phyloP scores from a whole-genome alignment of 2,113 vertebrate genomes.

The Myotis davidii region DNA sequence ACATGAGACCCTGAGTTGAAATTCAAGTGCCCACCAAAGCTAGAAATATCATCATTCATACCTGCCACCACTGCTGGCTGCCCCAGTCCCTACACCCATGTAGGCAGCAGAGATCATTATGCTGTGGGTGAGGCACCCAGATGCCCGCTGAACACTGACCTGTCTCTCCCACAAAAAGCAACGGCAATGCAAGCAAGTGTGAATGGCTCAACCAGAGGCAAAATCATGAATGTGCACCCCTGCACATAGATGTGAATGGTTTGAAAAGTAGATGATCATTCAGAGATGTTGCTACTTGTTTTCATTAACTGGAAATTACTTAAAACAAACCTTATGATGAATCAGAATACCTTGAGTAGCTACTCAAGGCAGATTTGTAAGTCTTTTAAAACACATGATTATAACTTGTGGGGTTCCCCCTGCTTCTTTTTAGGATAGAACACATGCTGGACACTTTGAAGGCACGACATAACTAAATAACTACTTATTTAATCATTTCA shows the following conservation, averaged over 20 bases:
- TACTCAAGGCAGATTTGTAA: not conserved
- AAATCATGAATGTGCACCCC: not conserved
- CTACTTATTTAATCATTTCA: not conserved
- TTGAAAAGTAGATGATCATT: not conserved
- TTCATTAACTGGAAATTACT: slow-evolving; percentile 24
- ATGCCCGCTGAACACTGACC: not conserved
- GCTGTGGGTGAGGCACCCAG: not conserved
- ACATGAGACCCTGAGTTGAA: not conserved
- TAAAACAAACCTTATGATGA: not conserved
- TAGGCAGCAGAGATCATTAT: not conserved
- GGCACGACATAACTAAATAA: not conserved
- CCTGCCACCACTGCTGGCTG: not conserved
- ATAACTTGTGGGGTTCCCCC: not conserved
- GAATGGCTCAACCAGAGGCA: rapidly evolving
- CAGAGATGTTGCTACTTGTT: not conserved
- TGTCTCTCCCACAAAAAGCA: not conserved
- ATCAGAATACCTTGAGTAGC: not conserved
- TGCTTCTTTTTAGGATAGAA: not conserved
- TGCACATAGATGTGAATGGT: not conserved
- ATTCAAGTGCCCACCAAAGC: not conserved
- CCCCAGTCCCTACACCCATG: too few relatives aligned
- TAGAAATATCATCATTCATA: not conserved
- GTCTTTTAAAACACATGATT: not conserved
- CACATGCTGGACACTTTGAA: not conserved
- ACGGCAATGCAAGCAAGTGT: rapidly evolving